A percentile compares a stretch with the other conserved stretches of the same genome.
Conservation (phyloP, 2,113 vertebrate genomes). For the Ictalurus punctatus region DNA sequence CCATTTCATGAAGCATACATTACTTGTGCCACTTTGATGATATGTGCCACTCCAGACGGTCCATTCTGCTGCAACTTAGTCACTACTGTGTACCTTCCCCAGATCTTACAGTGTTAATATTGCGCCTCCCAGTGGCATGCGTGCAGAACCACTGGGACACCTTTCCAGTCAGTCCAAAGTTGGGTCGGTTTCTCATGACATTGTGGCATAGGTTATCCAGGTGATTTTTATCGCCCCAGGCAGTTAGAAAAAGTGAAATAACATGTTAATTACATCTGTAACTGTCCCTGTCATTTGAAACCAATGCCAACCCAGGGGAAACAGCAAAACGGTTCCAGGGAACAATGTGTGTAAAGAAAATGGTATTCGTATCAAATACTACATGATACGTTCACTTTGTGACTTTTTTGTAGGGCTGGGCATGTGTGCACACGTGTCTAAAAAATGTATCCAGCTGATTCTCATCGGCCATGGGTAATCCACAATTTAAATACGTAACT, state of each 20-base stretch:
- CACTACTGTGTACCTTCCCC: neutral
- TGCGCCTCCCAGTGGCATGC: neutral
- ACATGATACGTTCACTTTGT: neutral
- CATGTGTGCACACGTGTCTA: neutral
- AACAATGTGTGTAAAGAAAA: neutral
- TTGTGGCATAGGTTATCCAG: neutral
- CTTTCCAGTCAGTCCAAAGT: neutral
- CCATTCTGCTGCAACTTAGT: neutral
- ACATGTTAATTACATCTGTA: neutral
- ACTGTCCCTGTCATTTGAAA: neutral
- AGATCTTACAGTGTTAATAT: neutral
- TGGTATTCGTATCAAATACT: neutral
- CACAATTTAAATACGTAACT: neutral
- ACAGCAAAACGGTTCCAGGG: neutral
- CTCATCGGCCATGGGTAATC: neutral
- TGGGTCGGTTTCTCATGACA: neutral
- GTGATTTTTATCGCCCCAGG: neutral
- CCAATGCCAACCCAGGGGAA: neutral
- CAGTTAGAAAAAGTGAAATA: neutral
- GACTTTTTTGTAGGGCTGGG: neutral
- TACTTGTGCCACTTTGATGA: neutral
- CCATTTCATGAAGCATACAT: neutral
- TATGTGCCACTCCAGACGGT: neutral
- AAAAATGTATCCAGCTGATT: neutral
- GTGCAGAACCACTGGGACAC: neutral